phyloP scores from a whole-genome alignment of 2,113 vertebrate genomes.

The Malurus elegans region DNA sequence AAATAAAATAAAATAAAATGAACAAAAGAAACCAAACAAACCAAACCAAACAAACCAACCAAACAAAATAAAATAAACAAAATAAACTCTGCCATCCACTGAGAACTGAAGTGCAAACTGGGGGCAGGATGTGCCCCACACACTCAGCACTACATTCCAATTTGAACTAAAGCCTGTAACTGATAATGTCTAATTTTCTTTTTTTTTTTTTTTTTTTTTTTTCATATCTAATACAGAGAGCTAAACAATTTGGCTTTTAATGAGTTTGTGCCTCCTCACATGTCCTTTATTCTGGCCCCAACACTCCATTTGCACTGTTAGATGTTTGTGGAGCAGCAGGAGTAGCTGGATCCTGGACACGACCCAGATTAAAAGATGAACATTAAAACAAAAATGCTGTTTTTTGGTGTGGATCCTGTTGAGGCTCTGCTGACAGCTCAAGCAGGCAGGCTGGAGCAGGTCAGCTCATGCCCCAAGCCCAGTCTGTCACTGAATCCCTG shows the following conservation, averaged over 20 bases:
- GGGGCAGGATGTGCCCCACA: background rate
- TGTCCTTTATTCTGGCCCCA: background rate
- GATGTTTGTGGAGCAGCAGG: background rate
- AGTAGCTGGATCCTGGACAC: background rate
- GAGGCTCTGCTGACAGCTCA: background rate
- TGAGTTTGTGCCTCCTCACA: background rate
- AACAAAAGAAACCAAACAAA: too few species aligned
- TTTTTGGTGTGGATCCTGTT: background rate
- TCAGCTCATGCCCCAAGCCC: background rate
- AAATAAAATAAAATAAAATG: background rate
- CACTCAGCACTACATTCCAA: background rate
- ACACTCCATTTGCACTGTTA: accelerated
- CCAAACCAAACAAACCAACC: too few species aligned
- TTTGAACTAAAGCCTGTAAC: background rate
- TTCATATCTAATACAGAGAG: accelerated
- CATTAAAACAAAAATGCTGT: accelerated
- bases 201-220: background rate
- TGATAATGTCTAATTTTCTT: too few species aligned
- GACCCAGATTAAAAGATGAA: background rate
- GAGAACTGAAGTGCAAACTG: background rate
- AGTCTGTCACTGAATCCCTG: background rate
- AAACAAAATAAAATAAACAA: background rate
- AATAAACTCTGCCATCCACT: background rate
- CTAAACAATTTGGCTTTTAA: background rate
- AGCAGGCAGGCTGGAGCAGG: background rate